Conservation (phyloP, 1,140 invertebrate genomes). For the Drosophila yakuba region DNA sequence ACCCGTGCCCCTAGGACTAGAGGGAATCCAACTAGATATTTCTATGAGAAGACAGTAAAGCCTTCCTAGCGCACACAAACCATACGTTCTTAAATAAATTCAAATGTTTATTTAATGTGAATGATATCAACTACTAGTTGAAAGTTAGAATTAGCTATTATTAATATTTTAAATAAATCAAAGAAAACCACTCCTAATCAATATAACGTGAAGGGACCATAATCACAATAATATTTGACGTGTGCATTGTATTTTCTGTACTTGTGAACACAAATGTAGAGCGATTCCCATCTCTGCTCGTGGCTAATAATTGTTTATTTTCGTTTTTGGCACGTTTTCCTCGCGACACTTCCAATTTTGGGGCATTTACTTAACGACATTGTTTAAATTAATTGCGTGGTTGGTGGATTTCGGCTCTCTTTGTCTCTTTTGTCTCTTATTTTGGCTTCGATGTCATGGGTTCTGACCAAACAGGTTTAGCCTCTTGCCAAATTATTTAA, state of each 20-base stretch:
- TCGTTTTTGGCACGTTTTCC: slow-evolving; percentile 70
- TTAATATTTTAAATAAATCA: too few relatives aligned
- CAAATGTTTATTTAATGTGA: neutral
- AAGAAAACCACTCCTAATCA: too few relatives aligned
- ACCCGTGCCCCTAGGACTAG: neutral
- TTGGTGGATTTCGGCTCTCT: slow-evolving; percentile 32
- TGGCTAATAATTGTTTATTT: slow-evolving; percentile 63
- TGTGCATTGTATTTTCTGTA: slow-evolving; percentile 1
- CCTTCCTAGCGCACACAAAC: neutral
- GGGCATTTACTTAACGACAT: slow-evolving; percentile 66
- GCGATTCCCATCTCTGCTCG: slow-evolving; percentile 1
- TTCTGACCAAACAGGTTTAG: slow-evolving; percentile 27
- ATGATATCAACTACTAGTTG: neutral
- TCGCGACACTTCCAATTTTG: slow-evolving; percentile 63
- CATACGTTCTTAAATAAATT: neutral
- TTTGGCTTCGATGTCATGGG: slow-evolving; percentile 28
- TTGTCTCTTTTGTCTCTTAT: slow-evolving; percentile 14
- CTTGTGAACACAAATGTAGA: slow-evolving; percentile 4
- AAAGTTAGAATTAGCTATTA: too few relatives aligned
- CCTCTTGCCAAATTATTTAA: slow-evolving; percentile 54
- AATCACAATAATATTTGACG: neutral
- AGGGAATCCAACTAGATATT: neutral
- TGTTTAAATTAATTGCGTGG: slow-evolving; percentile 71
- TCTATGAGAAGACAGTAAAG: neutral
- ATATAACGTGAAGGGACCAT: too few relatives aligned